A percentile compares a stretch with the other conserved stretches of the same genome.
Evolutionary conservation across 2,113 vertebrate species (phyloP).

Genomic region (Hydropotes inermis): DNA sequence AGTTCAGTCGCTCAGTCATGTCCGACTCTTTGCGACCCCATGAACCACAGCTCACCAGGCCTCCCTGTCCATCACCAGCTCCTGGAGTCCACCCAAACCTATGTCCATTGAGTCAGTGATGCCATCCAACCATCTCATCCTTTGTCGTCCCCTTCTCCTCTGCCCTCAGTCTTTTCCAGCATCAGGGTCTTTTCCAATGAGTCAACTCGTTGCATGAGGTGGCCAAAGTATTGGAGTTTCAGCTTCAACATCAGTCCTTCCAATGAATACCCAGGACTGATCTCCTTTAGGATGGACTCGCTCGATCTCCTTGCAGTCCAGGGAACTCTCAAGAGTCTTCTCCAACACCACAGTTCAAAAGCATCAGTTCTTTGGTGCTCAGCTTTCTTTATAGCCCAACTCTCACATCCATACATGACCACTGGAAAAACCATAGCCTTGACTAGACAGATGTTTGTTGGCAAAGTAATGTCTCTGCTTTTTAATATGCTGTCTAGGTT

Average conservation of each 20-base stretch:
- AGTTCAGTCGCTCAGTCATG: fast-evolving
- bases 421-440: neutral
- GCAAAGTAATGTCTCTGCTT: neutral
- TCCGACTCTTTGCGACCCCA: neutral
- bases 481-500: neutral
- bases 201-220: neutral
- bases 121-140: neutral
- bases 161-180: neutral
- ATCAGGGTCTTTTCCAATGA: neutral
- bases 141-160: neutral
- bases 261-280: neutral
- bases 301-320: neutral
- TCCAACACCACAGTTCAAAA: neutral
- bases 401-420: neutral
- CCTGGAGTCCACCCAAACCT: neutral
- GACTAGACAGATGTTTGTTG: neutral
- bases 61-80: neutral
- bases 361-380: neutral
- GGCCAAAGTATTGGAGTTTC: neutral
- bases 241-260: neutral
- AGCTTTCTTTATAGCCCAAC: neutral
- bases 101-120: neutral
- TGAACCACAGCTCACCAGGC: neutral
- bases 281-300: neutral
- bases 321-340: neutral